Evolutionary conservation across 2,113 vertebrate genomes (phyloP), one percentile per base, ranked within the genome.

Genomic region (Osmerus mordax): DNA sequence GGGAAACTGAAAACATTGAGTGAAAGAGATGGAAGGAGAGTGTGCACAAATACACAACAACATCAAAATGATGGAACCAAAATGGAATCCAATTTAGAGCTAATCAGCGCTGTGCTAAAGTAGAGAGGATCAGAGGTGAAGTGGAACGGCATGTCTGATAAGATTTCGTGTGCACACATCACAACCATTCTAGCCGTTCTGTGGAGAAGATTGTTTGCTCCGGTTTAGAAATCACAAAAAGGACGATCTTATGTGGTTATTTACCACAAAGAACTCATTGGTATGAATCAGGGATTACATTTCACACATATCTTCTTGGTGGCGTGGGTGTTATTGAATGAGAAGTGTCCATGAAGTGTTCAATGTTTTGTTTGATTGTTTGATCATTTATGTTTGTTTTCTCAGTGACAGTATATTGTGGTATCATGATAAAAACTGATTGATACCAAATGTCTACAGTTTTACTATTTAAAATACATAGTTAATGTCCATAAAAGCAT

Each of bases 61-160:
- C 70, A 85, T 66, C 71, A 74, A 77, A 82, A 81, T 75, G 75
- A 83, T 70, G 72, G 71, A 77, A 67, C 11, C 53, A 29, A 67
- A 36, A 67, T 69, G 73, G 54, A 88, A 79, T 88, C 78, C 79
- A 85, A 84, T 88, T 90, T 77, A 67, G 70, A 78, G 77, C 58
- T 82, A 84, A 86, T 86, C 75, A 81, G 71, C 73, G 69, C 70
- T 28, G 58, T 58, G 75, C 62, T 78, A 70, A 72, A 63, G 71
- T 70, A 67, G 62, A 29, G 73, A 72, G 77, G 66, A 79, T 80
- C 76, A 73, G 73, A 73, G 80, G 76, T 69, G 81, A 87, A 75
- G 72, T 84, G 84, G 81, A 86, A 84, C 69, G 36, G 72, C 56
- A 18, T 74, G 74, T 83, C 83, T 81, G 83, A 87, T 86, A 80